A percentile compares a stretch with the other conserved stretches of the same genome.
These are phyloP conservation scores for Decapterus maruadsi DNA, from an alignment of 2,797 vertebrate genomes.

Conservation along the genomic window DNA sequence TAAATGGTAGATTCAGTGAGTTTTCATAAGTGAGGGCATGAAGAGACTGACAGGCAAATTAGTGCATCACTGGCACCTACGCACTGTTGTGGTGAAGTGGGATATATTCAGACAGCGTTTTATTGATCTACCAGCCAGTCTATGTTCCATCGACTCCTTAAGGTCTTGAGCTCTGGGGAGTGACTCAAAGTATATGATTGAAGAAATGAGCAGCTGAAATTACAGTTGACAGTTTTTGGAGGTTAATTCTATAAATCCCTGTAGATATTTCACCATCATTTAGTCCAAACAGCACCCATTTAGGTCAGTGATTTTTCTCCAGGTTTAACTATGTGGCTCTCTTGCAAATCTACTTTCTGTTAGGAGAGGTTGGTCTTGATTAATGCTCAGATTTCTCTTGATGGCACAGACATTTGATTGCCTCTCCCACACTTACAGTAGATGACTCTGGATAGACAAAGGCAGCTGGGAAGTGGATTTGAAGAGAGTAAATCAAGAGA, in stretches of 20 bases:
- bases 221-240: background rate
- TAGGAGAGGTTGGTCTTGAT: constrained; percentile 3
- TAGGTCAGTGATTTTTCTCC: constrained; percentile 5
- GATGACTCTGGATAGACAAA: background rate
- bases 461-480: background rate
- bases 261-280: background rate
- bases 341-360: background rate
- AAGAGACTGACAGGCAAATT: too few species aligned
- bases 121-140: too few species aligned
- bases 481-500: constrained; percentile 16
- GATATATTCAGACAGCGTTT: too few species aligned
- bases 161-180: too few species aligned
- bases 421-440: constrained; percentile 10
- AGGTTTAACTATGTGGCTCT: background rate
- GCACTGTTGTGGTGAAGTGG: too few species aligned
- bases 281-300: background rate
- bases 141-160: too few species aligned
- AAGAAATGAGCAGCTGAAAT: background rate
- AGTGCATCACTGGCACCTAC: too few species aligned
- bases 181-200: too few species aligned
- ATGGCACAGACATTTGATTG: constrained; percentile 28
- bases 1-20: background rate
- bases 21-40: too few species aligned
- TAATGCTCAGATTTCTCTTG: constrained; percentile 13
- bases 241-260: background rate